Base-by-base conservation (phyloP, 37 sponge, comb jelly and placozoan genomes). In the Geodia barretti region DNA sequence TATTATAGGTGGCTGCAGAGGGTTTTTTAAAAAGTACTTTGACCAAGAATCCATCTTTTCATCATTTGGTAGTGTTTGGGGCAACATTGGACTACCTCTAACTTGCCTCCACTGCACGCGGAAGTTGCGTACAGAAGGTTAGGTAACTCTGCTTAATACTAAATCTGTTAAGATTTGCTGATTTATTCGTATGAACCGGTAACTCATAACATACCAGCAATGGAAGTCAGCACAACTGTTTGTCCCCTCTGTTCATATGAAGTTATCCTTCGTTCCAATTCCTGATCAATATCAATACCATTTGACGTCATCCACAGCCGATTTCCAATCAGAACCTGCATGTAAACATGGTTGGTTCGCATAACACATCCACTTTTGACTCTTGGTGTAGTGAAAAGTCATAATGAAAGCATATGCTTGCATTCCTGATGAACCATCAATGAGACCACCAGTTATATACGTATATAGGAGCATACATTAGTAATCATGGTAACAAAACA, bases 181-280 rank as follows among this genome's bases (percentile, higher is more conserved):
- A n/a, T n/a, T n/a, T n/a, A n/a, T n/a, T n/a, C n/a, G n/a, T n/a
- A n/a, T n/a, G n/a, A n/a, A n/a, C n/a, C n/a, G n/a, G n/a, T n/a
- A n/a, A n/a, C n/a, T n/a, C n/a, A n/a, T n/a, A n/a, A n/a, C 88
- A 35, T 66, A 93, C 90, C 94, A 72, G 83, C 79, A 14, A 89
- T 42, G 24, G 79, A 90, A 43, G 80, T 68, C 32, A 93, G 39
- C 24, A 93, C 90, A 17, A 89, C 94, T 43, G 90, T 93, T 35
- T 86, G 83, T n/a, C 90, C 94, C 21, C 32, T 17, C 14, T 70
- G 14, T 47, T 93, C 90, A 77, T 81, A 72, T 14, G 36, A 28
- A n/a, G n/a, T 39, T 75, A 93, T 78, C n/a, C 41, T 76, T 14
- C 26, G 29, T 17, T 81, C 47, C 37, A 86, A 70, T 42, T 62